A percentile compares a stretch with the other conserved stretches of the same genome.
These are phyloP conservation scores for Trissonchulus latispiculum DNA, from an alignment of 2,888 invertebrate species.

Conservation along the genomic window DNA sequence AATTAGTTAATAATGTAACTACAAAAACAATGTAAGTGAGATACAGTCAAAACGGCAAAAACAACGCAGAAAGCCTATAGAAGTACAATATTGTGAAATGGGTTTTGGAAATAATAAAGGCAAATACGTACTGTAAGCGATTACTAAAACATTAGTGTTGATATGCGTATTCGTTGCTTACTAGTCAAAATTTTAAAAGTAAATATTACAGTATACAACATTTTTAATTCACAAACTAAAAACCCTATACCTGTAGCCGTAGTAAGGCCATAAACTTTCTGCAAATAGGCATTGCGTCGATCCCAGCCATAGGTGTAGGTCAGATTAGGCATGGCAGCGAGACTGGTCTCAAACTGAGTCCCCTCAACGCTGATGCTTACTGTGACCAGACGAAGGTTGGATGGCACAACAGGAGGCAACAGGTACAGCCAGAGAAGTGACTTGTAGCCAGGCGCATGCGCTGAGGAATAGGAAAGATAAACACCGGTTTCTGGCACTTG, in stretches of 20 bases:
- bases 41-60: too few relatives aligned
- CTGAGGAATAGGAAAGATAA: slow-evolving; percentile 86
- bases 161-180: too few relatives aligned
- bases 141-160: too few relatives aligned
- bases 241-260: slow-evolving; percentile 72
- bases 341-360: slow-evolving; percentile 74
- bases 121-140: too few relatives aligned
- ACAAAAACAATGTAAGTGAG: too few relatives aligned
- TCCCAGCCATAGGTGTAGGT: slow-evolving; percentile 97
- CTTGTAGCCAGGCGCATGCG: slow-evolving; percentile 82
- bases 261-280: slow-evolving; percentile 93
- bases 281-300: slow-evolving; percentile 89
- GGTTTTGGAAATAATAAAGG: too few relatives aligned
- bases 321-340: slow-evolving; percentile 89
- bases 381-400: slow-evolving; percentile 72
- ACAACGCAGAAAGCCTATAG: too few relatives aligned
- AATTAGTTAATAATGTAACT: too few relatives aligned
- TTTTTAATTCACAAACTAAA: too few relatives aligned
- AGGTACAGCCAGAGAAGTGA: slow-evolving; percentile 83
- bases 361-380: slow-evolving; percentile 89
- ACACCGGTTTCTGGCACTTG: not conserved
- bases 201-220: too few relatives aligned
- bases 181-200: too few relatives aligned
- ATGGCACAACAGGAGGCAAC: slow-evolving; percentile 67
- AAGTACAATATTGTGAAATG: too few relatives aligned